Evolutionary conservation across 2,113 vertebrate species (phyloP), one percentile per base, ranked within the genome.

Genomic region (Natator depressus): DNA sequence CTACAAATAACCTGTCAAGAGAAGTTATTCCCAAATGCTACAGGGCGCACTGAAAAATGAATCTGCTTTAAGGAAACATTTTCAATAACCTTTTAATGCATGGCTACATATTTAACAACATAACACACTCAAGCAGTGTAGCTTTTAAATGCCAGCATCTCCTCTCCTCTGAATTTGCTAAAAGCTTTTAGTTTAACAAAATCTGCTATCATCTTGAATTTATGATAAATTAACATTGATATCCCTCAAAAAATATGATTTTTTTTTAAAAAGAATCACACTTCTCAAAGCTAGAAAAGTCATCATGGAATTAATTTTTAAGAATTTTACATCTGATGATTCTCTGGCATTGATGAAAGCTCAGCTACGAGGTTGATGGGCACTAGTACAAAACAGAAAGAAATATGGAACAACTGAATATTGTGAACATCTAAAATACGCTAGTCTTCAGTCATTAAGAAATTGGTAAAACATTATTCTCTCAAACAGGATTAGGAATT

Each of bases 71-170:
- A 31, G 53, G 25, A 95, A 83, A 57, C 8, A 96, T 95, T 94
- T 95, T 83, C 50, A 86, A 47, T 55, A 92, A 65, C 47, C 27
- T 0, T 92, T 88, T 83, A 88, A 95, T n/a, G 57, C 50, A 80
- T 38, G 46, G 72, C 46, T 89, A 46, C 65, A 16, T 12, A 89
- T 57, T 20, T 79, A 89, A 88, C 65, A 75, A 20, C 84, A 79
- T 0, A 90, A 65, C 57, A 79, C 89, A 88, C 84, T 76, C 87
- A 85, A 47, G n/a, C 86, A 83, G 19, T 29, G 27, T 88, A 31
- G 57, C 12, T 94, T 95, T 84, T 87, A 92, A 95, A 93, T 75
- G 83, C 53, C 79, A 92, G 13, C 7, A 6, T 96, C 89, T 88
- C 81, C n/a, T 59, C 51, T 47, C 75, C 42, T 94, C 88, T 50